Base-by-base conservation (phyloP, 1,140 invertebrate species). In the Drosophila azteca region DNA sequence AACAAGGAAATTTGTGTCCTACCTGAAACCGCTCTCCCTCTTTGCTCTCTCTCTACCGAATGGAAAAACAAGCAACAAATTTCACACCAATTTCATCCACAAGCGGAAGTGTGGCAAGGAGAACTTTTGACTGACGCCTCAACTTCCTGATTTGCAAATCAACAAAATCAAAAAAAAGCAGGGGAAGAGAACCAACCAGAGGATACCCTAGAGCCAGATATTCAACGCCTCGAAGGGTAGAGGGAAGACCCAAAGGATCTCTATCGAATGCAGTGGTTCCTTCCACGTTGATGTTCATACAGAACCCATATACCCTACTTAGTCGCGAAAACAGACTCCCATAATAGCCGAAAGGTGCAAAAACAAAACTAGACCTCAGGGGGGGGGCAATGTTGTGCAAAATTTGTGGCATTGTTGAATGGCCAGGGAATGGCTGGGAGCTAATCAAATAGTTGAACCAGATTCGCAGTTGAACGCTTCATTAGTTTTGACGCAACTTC, bases 381-480 rank as follows among this genome's bases (percentile, higher is more conserved):
- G 54, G 41, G 17, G 15, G 15, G 24, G 24, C 5, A 71, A 26
- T 45, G 51, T 57, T 41, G n/a, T 51, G 26, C 52, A 60, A 75
- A 61, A 45, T 29, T 13, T 49, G 2, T 55, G n/a, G 9, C 17
- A 43, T 11, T 6, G 54, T 74, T 65, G 61, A 51, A 65, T 73
- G 31, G 11, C 31, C 20, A 55, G 26, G 43, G n/a, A 26, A 45
- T 31, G 54, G 26, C 39, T 44, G 17, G 29, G 22, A 26, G 54
- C 70, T 75, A 75, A 80, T 80, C 65, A 72, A 76, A 81, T 76
- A 64, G 77, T 67, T 80, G 31, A 76, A 68, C 61, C 67, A 75
- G 77, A 61, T 75, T 79, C 52, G 70, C 77, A 63, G 63, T 71
- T 80, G 67, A 80, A 79, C 70, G 77, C 77, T 80, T 70, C 77